Conservation (phyloP, 1,140 invertebrate species). For the Cryptotermes secundus region DNA sequence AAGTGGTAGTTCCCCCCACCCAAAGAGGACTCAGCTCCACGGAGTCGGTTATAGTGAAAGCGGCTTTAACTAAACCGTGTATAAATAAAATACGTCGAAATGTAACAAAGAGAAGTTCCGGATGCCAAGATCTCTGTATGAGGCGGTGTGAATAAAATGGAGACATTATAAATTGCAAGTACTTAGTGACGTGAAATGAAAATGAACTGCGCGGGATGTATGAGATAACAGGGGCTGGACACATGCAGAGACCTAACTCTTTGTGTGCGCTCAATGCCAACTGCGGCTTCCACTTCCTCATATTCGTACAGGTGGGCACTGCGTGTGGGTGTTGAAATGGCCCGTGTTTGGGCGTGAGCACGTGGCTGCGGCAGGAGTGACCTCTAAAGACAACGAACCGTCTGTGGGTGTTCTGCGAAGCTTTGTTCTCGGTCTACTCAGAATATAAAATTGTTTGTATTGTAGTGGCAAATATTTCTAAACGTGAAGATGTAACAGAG, state of each 20-base stretch:
- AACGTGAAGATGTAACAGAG: no score
- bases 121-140: no score
- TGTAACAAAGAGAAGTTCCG: no score
- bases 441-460: not conserved
- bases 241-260: no score
- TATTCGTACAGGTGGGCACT: not conserved
- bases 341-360: not conserved
- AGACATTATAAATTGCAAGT: no score
- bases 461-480: no score
- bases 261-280: not conserved
- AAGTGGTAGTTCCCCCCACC: no score
- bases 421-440: not conserved
- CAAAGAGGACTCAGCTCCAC: no score
- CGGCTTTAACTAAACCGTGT: no score
- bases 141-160: no score
- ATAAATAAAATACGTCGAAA: no score
- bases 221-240: not conserved
- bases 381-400: not conserved
- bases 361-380: not conserved
- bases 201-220: not conserved
- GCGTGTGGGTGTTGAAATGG: not conserved
- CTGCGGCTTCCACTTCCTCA: not conserved
- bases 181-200: not conserved
- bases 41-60: no score
- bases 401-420: not conserved